A percentile compares a stretch with the other conserved stretches of the same genome.
phyloP scores from a whole-genome alignment of 2,113 vertebrate species.

The Sarotherodon lohbergeri region DNA sequence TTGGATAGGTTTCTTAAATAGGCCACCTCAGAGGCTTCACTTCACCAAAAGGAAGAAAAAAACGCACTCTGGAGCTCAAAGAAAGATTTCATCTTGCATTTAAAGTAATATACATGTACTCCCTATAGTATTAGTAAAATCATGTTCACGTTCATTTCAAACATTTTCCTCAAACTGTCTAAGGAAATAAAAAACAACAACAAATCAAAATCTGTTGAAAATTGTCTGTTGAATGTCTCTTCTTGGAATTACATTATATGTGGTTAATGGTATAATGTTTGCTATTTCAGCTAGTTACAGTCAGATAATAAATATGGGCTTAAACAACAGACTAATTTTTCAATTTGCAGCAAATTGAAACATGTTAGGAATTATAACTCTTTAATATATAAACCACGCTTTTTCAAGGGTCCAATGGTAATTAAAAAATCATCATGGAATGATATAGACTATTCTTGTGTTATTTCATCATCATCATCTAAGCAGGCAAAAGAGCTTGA shows the following conservation, averaged over 20 bases:
- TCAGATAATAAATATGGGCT: background rate
- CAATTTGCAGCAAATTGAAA: background rate
- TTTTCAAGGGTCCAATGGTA: background rate
- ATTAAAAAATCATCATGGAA: background rate
- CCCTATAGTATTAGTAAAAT: background rate
- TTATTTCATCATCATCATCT: background rate
- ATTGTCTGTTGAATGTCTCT: background rate
- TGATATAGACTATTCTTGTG: background rate
- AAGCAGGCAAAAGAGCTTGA: background rate
- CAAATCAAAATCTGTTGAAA: background rate
- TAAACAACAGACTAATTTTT: background rate
- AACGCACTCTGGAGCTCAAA: background rate
- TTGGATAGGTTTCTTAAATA: constrained; percentile 22
- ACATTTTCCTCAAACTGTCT: background rate
- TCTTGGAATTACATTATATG: background rate
- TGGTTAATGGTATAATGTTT: background rate
- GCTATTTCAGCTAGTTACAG: background rate
- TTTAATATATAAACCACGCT: background rate
- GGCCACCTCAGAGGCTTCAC: background rate
- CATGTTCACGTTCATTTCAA: background rate
- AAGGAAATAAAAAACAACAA: background rate
- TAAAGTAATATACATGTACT: background rate
- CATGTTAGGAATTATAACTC: background rate
- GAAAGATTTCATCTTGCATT: background rate
- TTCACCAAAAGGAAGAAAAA: background rate